Base-by-base conservation (phyloP, 2,888 invertebrate species). In the Beris morrisii region DNA sequence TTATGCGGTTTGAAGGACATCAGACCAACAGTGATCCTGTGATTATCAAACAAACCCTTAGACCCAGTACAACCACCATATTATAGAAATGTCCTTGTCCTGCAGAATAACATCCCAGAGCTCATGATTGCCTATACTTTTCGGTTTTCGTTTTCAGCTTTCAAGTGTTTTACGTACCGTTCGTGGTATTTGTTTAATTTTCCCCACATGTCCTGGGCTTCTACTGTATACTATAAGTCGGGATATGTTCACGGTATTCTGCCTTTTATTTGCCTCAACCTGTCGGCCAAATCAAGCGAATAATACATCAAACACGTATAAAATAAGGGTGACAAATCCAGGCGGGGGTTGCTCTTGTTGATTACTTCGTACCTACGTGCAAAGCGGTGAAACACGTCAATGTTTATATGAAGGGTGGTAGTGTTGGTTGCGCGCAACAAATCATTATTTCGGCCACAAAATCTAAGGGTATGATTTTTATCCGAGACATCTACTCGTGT, bases 271-370 rank as follows among this genome's bases (percentile, higher is more conserved):
- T 65, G 65, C 31, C 73, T 78, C 76, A 79, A 79, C 79, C 80
- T 81, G 80, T 81, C 81, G 78, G 76, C 77, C 80, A 81, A 82
- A 82, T 81, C 78, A 81, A 79, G 78, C 81, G 77, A 80, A 81
- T 81, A 82, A 81, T 80, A 79, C 78, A 78, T 80, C 79, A 80
- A 80, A 79, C 80, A 80, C 73, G 76, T 28, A 5, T 38, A 38
- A 73, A 78, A 75, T 75, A 74, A 75, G 79, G 79, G 78, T 79
- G 79, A 78, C 78, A 79, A 78, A 78, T 77, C 74, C 75, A 72
- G 75, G 75, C 75, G 77, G 76, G 13, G 38, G 38, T 38, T 5
- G 38, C 38, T 32, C 48, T 52, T 38, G 79, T 79, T 81, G 78
- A 80, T 81, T 81, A 77, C 79, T 78, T 76, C 69, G 69, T 56